phyloP scores from a whole-genome alignment of 2,797 vertebrate species.

The Spinus pinus region DNA sequence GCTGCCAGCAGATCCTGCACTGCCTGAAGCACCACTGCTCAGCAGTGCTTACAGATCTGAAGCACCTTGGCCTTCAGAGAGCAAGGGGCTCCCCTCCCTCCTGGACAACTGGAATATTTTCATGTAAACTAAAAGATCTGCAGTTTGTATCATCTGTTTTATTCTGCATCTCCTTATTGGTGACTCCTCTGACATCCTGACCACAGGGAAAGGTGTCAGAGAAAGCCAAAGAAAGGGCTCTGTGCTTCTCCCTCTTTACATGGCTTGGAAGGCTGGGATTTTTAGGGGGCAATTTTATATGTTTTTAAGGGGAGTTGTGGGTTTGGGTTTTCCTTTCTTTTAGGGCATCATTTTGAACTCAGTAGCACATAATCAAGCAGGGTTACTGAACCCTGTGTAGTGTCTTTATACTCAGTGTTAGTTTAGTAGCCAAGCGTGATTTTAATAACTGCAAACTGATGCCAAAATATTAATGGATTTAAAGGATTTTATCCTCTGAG shows the following conservation, averaged over 20 bases:
- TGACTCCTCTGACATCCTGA: background rate
- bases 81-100: accelerated
- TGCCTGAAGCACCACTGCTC: background rate
- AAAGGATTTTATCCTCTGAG: background rate
- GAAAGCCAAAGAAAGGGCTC: background rate
- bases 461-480: constrained; percentile 35
- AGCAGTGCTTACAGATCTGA: background rate
- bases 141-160: background rate
- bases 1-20: background rate
- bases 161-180: background rate
- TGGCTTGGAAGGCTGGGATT: background rate
- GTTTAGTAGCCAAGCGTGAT: background rate
- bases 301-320: background rate
- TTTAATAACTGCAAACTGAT: constrained; percentile 19
- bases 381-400: background rate
- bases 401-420: background rate
- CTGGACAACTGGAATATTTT: background rate
- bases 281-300: background rate
- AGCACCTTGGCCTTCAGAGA: background rate
- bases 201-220: background rate
- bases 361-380: background rate
- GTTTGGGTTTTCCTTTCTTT: background rate
- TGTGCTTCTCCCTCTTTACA: background rate
- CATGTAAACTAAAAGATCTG: background rate
- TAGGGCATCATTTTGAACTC: background rate